Evolutionary conservation across 1,140 invertebrate genomes (phyloP), one percentile per base, ranked within the genome.

Genomic region (Agrilus planipennis): DNA sequence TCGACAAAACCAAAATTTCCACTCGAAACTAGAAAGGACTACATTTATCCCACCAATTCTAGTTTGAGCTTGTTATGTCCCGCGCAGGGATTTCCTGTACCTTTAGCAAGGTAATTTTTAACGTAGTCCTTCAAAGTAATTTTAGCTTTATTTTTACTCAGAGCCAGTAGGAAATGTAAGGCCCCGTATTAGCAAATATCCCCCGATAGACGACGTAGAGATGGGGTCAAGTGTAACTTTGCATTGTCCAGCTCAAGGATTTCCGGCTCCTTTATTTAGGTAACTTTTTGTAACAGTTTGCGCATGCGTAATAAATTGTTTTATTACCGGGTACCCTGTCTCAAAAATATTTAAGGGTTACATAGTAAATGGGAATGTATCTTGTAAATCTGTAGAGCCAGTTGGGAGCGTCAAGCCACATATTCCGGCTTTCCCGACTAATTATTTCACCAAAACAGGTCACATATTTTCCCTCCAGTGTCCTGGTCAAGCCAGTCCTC

Each of bases 101-200:
- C 73, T 45, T 53, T 64, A 16, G 73, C 66, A 68, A 73, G 72
- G 74, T 78, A 66, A 47, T 47, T 54, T 18, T 22, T 15, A 18
- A 14, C 10, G 20, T 29, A 28, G 19, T 30, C 19, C 36, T 32
- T 18, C 34, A 19, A 48, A 39, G 3, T 25, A 10, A 35, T 32
- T 34, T n/a, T n/a, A 11, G 22, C 41, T 38, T 38, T 48, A 25
- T 27, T 44, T 10, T 46, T 43, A 29, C 57, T 57, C 42, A 77
- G 73, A 76, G 55, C 75, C 75, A 14, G 67, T 76, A 17, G 71
- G 70, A 44, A 72, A 71, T 47, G 73, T 75, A 35, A 62, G 72
- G 45, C 74, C 75, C 32, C n/a, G n/a, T n/a, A n/a, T n/a, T n/a
- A n/a, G n/a, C n/a, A 79, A 79, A 67, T 76, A 76, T 58, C 75